Base-by-base conservation (phyloP, 2,888 invertebrate genomes). In the Arctia plantaginis region DNA sequence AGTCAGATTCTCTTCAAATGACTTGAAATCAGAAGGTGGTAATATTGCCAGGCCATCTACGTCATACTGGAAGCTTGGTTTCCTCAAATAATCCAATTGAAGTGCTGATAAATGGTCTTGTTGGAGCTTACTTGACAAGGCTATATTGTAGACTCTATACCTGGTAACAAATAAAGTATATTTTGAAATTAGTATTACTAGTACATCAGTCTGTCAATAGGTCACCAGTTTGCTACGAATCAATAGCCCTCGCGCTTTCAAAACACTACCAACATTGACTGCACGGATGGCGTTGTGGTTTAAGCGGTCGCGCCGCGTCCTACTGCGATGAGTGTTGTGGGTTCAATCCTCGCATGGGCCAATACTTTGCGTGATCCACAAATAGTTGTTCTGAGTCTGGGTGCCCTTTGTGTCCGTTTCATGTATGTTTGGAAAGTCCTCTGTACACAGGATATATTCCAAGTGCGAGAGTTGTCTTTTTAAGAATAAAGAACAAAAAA, bases 1-100 rank as follows among this genome's bases (percentile, higher is more conserved):
- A 13, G 77, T 66, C 0, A 95, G 80, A 55, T 81, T 84, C 15
- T 89, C 89, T 77, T 95, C 94, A 77, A 94, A 94, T 92, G 92
- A 93, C 8, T 82, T 78, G 18, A 87, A 80, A 65, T 91, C 89
- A 0, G 90, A 88, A 15, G 92, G 91, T 0, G 93, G 92, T 0
- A 94, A 91, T 92, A 94, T 92, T 2, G 89, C 94, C 71, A 85
- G 85, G 1, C 94, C 94, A 3, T 82, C 72, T 0, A 90, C 81
- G 0, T 85, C 85, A 77, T 92, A 84, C 69, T 91, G 87, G 1
- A 88, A 79, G 18, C 84, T 92, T 2, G 94, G 94, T 15, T 87
- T 90, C 69, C 86, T 85, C 91, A 90, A 91, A 74, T 86, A 93
- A 70, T 94, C 94, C 15, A 94, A 82, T 0, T 81, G 10, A 72